Conservation (phyloP, 2,113 vertebrate species). For the Phrynocephalus versicolor region DNA sequence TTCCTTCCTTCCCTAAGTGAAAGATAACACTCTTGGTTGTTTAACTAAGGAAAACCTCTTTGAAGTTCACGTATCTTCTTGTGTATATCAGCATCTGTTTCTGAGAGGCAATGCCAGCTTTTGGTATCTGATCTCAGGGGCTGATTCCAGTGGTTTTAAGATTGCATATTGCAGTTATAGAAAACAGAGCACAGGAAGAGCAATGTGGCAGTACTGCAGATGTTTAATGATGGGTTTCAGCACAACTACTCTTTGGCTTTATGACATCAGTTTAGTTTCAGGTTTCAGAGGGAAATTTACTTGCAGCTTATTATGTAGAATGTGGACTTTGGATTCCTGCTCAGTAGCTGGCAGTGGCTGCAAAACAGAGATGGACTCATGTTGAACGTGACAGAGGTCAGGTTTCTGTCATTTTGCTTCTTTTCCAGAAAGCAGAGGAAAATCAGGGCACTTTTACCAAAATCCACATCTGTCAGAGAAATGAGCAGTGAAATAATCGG, state of each 20-base stretch:
- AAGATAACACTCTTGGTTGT: neutral
- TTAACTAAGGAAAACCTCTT: conserved; percentile 37
- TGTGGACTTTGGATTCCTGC: conserved; percentile 30
- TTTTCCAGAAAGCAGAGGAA: neutral
- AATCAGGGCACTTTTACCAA: neutral
- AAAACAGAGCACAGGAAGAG: conserved; percentile 49
- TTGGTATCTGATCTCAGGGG: conserved; percentile 39
- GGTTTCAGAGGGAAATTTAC: conserved; percentile 17
- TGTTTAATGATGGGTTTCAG: conserved; percentile 67
- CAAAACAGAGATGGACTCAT: conserved; percentile 39
- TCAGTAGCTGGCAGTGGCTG: conserved; percentile 37
- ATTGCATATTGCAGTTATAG: conserved; percentile 60
- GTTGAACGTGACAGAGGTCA: conserved; percentile 10
- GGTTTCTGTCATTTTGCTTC: neutral
- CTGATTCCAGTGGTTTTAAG: conserved; percentile 59
- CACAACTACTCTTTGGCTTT: conserved; percentile 52
- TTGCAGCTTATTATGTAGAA: neutral
- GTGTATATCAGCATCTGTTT: neutral
- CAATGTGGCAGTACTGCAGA: conserved; percentile 55
- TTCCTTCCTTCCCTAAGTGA: neutral
- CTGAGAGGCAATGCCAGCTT: conserved; percentile 3
- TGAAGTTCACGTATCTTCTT: neutral
- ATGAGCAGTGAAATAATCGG: neutral
- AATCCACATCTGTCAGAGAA: neutral
- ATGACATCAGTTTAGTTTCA: conserved; percentile 39